phyloP scores from a whole-genome alignment of 2,797 vertebrate species.

The Taenioides sp. region DNA sequence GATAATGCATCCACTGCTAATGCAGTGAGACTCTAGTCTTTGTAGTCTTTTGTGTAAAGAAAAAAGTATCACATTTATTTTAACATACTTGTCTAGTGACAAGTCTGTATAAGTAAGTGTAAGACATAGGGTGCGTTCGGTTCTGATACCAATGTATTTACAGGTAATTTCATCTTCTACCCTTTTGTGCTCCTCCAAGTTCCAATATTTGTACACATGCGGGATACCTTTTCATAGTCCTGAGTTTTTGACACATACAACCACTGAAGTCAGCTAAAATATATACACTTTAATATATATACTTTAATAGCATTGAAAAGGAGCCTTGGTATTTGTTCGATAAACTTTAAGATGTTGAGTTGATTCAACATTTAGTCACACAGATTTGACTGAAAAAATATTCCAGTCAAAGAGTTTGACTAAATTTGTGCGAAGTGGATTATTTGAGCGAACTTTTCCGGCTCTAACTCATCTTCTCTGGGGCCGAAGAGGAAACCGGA shows the following conservation, averaged over 20 bases:
- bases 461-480: background rate
- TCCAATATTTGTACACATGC: too few relatives aligned
- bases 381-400: background rate
- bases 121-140: background rate
- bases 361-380: background rate
- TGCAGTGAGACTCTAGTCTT: background rate
- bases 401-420: background rate
- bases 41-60: background rate
- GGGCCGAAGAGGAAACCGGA: background rate
- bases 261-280: background rate
- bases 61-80: background rate
- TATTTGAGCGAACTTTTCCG: background rate
- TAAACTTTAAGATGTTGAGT: background rate
- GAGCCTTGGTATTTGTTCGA: background rate
- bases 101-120: too few relatives aligned
- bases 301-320: background rate
- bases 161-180: too few relatives aligned
- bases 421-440: conserved; percentile 1
- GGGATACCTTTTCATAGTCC: too few relatives aligned
- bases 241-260: background rate
- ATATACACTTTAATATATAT: background rate
- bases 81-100: too few relatives aligned
- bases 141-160: background rate
- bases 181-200: too few relatives aligned
- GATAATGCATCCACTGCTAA: background rate